Evolutionary conservation across 2,113 vertebrate genomes (phyloP), one percentile per base, ranked within the genome.

Genomic region (Hydrochoerus hydrochaeris): DNA sequence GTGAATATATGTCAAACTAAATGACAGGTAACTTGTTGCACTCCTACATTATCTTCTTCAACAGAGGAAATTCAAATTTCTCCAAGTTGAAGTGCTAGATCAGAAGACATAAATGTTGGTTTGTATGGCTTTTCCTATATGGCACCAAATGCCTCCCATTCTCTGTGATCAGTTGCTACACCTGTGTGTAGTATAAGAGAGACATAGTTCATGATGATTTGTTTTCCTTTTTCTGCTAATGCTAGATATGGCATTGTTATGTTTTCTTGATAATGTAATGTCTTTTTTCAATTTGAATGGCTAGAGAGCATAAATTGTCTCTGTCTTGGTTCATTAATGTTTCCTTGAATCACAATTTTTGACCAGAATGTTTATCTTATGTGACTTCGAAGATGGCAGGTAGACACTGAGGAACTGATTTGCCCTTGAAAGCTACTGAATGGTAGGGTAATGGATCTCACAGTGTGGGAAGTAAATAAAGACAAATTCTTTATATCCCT

Each of bases 61-160:
- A n/a, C 13, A 83, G 7, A 80, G 62, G 30, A 94, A 91, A 95
- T 81, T 95, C 22, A 87, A 22, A 94, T 95, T 81, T 95, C 63
- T 19, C 12, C 35, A 97, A 35, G 26, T 65, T 83, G 38, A 65
- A 63, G 60, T 78, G 58, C 17, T 82, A 11, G 16, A 52, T 88
- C 52, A 90, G 83, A 87, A 85, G 1, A 24, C 49, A 78, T 3
- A 52, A 94, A 90, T 82, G 49, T 32, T 77, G 24, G 38, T 49
- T 92, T 77, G 17, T 54, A 11, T 78, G 30, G 52, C 38, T 83
- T 93, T 92, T 88, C 20, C 38, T 77, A 35, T 38, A 81, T 3
- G 52, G 54, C 54, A 7, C n/a, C 60, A 89, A 92, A 87, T 54
- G 62, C 12, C 93, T 44, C 46, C 65, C 65, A 80, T 32, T 75